Evolutionary conservation across 2,113 vertebrate species (phyloP), one percentile per base, ranked within the genome.

Genomic region (Pandion haliaetus): DNA sequence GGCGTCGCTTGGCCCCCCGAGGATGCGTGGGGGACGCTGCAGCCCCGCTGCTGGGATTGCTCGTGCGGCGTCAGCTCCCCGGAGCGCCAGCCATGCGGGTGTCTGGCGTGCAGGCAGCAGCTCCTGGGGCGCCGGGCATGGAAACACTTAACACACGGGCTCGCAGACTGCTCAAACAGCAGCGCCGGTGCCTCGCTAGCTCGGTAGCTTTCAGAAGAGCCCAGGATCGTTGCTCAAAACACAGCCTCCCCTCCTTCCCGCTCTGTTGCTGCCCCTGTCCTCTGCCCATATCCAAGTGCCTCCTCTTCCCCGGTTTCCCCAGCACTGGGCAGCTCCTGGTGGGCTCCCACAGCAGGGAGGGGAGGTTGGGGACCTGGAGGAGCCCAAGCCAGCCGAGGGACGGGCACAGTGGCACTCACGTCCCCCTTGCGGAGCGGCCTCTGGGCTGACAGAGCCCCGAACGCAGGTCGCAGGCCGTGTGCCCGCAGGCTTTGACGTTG

Each of bases 391-490:
- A 21, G 32, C 45, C 21, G 3, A 11, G 88, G 49, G 52, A 24
- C 17, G 0, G 26, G 81, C n/a, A 1, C 1, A 21, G 20, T 14
- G 82, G 23, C 4, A 2, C 50, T 34, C 24, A 2, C 14, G 1
- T 42, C 40, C n/a, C 45, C 62, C 25, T 45, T 2, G 7, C 44
- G 7, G 47, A 63, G 47, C 28, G 8, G 50, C 10, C 76, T n/a
- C 17, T 2, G 5, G 29, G 47, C 45, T 34, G 71, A 12, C 34
- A 16, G 21, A 34, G 63, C 28, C 61, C 78, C 12, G 2, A 3
- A 6, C 1, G 17, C 38, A 5, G 65, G 57, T n/a, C 4, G 3
- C 10, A 9, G 76, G 34, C 57, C 3, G 9, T 15, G 29, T 5
- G 14, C 58, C 1, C 7, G 0, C 36, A 5, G 59, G 42, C 58